Evolutionary conservation across 2,888 invertebrate species (phyloP), one percentile per base, ranked within the genome.

Genomic region (Eilema griseolum): DNA sequence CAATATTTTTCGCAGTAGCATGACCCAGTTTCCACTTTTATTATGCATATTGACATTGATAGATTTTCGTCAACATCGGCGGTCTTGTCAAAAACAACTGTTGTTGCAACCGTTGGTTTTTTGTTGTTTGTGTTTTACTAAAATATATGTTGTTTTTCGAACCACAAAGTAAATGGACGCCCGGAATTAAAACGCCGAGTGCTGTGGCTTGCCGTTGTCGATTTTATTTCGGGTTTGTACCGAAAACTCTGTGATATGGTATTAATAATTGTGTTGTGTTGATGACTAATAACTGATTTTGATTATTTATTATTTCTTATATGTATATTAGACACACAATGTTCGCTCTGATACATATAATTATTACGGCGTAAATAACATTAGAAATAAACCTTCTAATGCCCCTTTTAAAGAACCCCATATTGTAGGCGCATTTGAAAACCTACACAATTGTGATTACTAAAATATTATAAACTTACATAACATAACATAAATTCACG

Each of bases 1-100:
- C 24, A 60, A 46, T 10, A 67, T 46, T 66, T 78, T 78, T 72
- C 41, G 63, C 72, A 71, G 71, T 74, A 70, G 66, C 37, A 69
- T 77, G 78, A 67, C 73, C 79, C 56, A 77, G 33, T 76, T 77
- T 24, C 59, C 64, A 72, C 67, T 75, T 77, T 76, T 76, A 79
- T 81, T 81, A 78, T 68, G 56, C 12, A 76, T 81, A 78, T 81
- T 79, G 81, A 81, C 80, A 69, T 62, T 79, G 81, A 81, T 76
- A 75, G 80, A 81, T 81, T 81, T 75, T 71, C 70, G 73, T 78
- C 71, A 81, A 80, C 74, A 72, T 70, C 72, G 73, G 62, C 72
- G 33, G 57, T 59, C 64, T 70, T 72, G 72, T 79, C 71, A 79
- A 67, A 73, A 77, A 73, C 75, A 77, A 66, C 66, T 67, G 72